phyloP scores from a whole-genome alignment of 2,888 invertebrate species.

The Ommatoiulus sabulosus region DNA sequence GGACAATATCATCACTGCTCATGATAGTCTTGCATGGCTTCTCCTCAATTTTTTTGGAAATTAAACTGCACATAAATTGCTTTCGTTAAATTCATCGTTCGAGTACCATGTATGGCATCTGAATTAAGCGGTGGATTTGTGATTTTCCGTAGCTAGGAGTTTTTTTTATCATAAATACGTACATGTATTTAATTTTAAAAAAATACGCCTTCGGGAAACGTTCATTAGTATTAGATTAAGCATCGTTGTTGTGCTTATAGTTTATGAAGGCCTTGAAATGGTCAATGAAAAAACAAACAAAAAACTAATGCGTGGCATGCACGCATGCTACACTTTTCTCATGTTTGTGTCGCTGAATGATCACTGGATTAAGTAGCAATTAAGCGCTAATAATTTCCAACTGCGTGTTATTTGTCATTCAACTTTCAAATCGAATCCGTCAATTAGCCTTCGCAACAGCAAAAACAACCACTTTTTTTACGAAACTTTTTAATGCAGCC shows the following conservation, averaged over 20 bases:
- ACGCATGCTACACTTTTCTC: neutral
- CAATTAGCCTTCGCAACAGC: neutral
- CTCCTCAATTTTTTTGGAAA: too few relatives aligned
- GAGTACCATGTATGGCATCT: too few relatives aligned
- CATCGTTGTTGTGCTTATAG: neutral
- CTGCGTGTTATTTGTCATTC: neutral
- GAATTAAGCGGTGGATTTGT: neutral
- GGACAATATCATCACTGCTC: too few relatives aligned
- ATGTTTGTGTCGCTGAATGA: neutral
- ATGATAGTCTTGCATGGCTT: too few relatives aligned
- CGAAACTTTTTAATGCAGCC: neutral
- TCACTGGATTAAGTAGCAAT: neutral
- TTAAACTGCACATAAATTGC: too few relatives aligned
- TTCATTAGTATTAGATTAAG: neutral
- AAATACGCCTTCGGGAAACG: neutral
- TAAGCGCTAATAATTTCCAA: neutral
- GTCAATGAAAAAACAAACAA: neutral
- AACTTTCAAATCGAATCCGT: conserved; percentile 1
- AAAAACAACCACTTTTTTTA: neutral
- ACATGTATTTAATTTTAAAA: neutral
- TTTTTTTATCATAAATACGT: neutral
- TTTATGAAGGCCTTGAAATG: neutral
- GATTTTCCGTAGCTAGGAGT: neutral
- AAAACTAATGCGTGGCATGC: neutral
- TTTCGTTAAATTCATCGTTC: too few relatives aligned